These are phyloP conservation scores for Spodoptera littoralis DNA, from an alignment of 2,888 invertebrate species.

Conservation along the genomic window DNA sequence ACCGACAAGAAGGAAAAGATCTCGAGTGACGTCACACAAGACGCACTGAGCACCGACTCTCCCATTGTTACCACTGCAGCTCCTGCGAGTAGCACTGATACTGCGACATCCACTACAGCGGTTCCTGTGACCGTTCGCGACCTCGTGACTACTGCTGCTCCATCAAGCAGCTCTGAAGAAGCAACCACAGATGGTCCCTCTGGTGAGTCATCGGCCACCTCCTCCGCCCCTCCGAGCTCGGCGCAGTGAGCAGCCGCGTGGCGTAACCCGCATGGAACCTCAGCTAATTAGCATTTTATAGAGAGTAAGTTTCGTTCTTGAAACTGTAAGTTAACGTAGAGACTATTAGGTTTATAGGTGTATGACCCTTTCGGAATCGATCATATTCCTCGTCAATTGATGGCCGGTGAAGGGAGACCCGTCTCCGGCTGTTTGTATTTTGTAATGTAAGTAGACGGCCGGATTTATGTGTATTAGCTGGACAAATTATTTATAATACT, in stretches of 20 bases:
- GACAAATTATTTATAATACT: constrained; percentile 85
- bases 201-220: constrained; percentile 1
- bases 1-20: constrained; percentile 10
- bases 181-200: constrained; percentile 1
- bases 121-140: not conserved
- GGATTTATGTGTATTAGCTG: constrained; percentile 79
- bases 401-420: constrained; percentile 49
- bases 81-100: not conserved
- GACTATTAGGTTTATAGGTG: constrained; percentile 80
- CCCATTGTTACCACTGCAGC: constrained; percentile 5
- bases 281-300: constrained; percentile 84
- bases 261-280: constrained; percentile 72
- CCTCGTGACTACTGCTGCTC: not conserved
- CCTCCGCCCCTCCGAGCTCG: constrained; percentile 29
- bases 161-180: not conserved
- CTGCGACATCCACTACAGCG: not conserved
- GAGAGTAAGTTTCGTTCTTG: constrained; percentile 85
- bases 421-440: constrained; percentile 62
- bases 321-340: constrained; percentile 85
- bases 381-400: constrained; percentile 72
- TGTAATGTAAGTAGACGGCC: constrained; percentile 70
- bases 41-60: constrained; percentile 6
- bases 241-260: constrained; percentile 51
- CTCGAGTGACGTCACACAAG: not conserved
- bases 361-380: constrained; percentile 64